A percentile compares a stretch with the other conserved stretches of the same genome.
phyloP scores from a whole-genome alignment of 2,888 invertebrate species.

The Cantharis flavilabris region DNA sequence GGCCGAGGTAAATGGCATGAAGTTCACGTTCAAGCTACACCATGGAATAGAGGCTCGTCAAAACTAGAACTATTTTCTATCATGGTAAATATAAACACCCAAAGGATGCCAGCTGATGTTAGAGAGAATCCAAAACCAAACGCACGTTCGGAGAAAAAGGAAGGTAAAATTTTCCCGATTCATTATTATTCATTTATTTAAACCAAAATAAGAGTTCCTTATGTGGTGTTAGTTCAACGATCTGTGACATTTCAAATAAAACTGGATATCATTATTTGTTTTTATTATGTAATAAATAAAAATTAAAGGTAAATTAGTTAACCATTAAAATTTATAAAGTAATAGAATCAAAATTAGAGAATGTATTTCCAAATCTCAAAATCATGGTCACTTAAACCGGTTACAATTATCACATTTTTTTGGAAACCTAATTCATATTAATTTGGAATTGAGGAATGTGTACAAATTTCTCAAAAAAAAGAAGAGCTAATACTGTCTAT shows the following conservation, averaged over 20 bases:
- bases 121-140: no score
- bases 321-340: neutral
- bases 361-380: neutral
- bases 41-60: slow-evolving; percentile 12
- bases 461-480: neutral
- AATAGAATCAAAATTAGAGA: neutral
- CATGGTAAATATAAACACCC: neutral
- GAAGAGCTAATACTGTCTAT: no score
- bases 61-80: slow-evolving; percentile 7
- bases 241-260: neutral
- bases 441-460: neutral
- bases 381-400: neutral
- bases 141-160: no score
- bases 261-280: neutral
- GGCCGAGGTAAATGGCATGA: slow-evolving; percentile 56
- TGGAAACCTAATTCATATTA: neutral
- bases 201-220: neutral
- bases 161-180: neutral
- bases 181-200: neutral
- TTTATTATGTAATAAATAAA: neutral
- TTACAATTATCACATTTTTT: neutral
- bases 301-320: neutral
- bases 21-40: slow-evolving; percentile 49
- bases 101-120: no score
- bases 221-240: neutral